Evolutionary conservation across 2,113 vertebrate genomes (phyloP).

Genomic region (Phaetusa simplex): DNA sequence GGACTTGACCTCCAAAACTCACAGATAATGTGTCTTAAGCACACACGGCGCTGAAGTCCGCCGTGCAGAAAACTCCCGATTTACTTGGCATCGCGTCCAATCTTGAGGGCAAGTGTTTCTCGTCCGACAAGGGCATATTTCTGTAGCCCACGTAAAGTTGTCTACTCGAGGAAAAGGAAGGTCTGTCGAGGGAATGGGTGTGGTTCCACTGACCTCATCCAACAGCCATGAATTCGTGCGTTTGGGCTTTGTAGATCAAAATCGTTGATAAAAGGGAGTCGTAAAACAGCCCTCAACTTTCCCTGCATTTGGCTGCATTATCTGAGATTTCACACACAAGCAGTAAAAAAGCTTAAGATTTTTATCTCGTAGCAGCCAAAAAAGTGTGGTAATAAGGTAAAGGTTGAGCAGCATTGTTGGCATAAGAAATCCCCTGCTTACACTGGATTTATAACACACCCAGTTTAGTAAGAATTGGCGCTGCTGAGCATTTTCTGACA

Average conservation of each 20-base stretch:
- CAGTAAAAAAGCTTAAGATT: conserved; percentile 47
- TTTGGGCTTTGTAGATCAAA: conserved; percentile 28
- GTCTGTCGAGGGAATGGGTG: conserved; percentile 37
- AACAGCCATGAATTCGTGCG: neutral
- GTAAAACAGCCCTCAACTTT: conserved; percentile 57
- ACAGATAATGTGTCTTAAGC: conserved; percentile 46
- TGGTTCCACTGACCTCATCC: conserved; percentile 51
- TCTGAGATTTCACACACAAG: conserved; percentile 52
- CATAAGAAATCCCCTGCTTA: conserved; percentile 59
- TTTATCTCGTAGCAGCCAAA: conserved; percentile 57
- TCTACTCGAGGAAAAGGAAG: neutral
- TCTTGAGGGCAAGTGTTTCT: conserved; percentile 15
- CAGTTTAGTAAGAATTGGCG: conserved; percentile 68
- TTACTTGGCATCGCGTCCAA: neutral
- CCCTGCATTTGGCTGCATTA: conserved; percentile 9
- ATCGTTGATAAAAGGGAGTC: conserved; percentile 41
- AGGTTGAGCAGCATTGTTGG: conserved; percentile 67
- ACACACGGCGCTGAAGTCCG: neutral
- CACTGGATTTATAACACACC: conserved; percentile 63
- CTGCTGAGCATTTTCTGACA: conserved; percentile 52
- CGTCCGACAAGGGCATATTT: neutral
- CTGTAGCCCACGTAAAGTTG: neutral
- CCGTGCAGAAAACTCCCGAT: neutral
- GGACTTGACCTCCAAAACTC: conserved; percentile 62
- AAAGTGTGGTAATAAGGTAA: conserved; percentile 75